These are phyloP conservation scores for Ceuthmochares aereus DNA, from an alignment of 2,113 vertebrate genomes.

Conservation along the genomic window DNA sequence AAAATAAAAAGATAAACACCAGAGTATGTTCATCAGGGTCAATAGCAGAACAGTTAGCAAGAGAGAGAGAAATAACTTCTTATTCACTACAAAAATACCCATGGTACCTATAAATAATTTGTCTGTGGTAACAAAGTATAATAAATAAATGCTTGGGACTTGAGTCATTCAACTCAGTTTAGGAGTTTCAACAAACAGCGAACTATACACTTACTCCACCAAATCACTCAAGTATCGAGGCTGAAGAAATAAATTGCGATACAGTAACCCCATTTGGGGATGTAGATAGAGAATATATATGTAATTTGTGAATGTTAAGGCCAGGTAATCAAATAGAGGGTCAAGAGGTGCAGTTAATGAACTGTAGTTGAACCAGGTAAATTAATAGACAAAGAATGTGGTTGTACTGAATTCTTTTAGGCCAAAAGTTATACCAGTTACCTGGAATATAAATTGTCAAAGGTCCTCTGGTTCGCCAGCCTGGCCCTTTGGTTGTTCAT, in stretches of 20 bases:
- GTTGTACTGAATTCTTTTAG: not conserved
- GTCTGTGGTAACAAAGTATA: not conserved
- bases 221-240: not conserved
- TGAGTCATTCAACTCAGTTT: not conserved
- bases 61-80: not conserved
- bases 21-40: not conserved
- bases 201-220: not conserved
- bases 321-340: not conserved
- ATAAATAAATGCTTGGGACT: not conserved
- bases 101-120: not conserved
- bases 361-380: not conserved
- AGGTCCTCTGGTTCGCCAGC: not conserved
- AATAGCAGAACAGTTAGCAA: not conserved
- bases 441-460: not conserved
- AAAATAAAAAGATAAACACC: not conserved
- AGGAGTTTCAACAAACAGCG: not conserved
- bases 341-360: not conserved
- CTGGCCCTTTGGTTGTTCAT: not conserved
- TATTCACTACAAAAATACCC: not conserved
- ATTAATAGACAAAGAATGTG: not conserved
- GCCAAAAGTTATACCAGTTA: not conserved
- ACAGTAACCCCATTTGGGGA: not conserved
- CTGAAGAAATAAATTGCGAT: not conserved
- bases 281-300: accelerated
- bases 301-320: not conserved